Conservation (phyloP, 2,888 invertebrate species). For the Priocnemis perturbator region DNA sequence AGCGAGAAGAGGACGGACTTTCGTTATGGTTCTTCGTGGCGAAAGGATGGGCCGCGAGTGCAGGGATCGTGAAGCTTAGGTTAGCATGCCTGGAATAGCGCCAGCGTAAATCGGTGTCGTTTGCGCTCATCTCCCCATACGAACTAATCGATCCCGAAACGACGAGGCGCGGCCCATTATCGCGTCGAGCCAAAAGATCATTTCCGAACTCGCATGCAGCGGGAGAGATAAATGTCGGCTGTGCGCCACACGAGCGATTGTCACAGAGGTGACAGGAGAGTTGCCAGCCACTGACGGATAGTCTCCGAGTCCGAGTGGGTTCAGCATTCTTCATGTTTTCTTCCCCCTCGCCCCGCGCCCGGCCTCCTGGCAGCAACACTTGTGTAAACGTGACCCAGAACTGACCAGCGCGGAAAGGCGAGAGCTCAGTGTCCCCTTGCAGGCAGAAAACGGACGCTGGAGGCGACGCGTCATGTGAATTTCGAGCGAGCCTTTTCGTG, state of each 20-base stretch:
- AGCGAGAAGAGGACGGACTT: constrained; percentile 17
- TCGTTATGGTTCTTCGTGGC: not conserved
- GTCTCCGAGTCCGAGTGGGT: not conserved
- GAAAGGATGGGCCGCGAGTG: not conserved
- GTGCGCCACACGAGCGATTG: not conserved
- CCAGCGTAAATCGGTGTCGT: no score
- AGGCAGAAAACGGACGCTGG: constrained; percentile 14
- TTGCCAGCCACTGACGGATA: not conserved
- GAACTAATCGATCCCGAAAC: no score
- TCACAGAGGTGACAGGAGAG: no score
- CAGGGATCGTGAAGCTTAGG: not conserved
- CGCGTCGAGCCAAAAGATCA: no score
- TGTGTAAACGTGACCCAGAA: constrained; percentile 54
- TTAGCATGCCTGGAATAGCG: not conserved
- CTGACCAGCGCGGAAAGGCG: constrained; percentile 45
- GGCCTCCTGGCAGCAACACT: constrained; percentile 33
- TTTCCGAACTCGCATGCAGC: no score
- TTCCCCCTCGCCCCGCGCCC: constrained; percentile 1
- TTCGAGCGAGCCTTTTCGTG: constrained; percentile 24
- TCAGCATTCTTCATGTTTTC: not conserved
- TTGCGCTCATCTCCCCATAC: no score
- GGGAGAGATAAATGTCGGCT: not conserved
- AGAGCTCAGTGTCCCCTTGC: constrained; percentile 32
- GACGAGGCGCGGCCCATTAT: no score
- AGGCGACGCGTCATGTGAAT: constrained; percentile 13